Percentiles rank a stretch among this genome's conserved stretches.
Conservation (phyloP, 1,140 invertebrate species). For the Anthonomus grandis region DNA sequence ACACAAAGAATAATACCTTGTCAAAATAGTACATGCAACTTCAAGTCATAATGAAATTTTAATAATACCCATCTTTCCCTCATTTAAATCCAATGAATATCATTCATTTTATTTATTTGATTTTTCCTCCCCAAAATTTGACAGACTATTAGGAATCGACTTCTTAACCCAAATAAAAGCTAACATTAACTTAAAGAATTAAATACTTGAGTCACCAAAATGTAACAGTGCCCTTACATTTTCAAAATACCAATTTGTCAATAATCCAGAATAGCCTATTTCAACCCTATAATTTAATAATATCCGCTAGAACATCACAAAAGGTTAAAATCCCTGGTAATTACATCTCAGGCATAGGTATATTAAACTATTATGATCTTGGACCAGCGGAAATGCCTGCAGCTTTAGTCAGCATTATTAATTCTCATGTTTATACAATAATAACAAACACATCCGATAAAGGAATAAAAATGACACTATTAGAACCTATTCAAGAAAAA, state of each 20-base stretch:
- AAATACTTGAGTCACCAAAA: not conserved
- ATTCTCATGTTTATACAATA: slow-evolving; percentile 10
- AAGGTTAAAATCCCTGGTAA: slow-evolving; percentile 17
- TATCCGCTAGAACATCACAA: slow-evolving; percentile 2
- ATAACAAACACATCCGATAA: slow-evolving; percentile 21
- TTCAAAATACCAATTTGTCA: not conserved
- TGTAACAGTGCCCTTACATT: not conserved
- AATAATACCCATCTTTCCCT: slow-evolving; percentile 13
- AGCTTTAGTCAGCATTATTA: slow-evolving; percentile 17
- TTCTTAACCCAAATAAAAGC: not conserved
- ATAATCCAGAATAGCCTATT: not conserved
- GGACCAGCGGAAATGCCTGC: slow-evolving; percentile 12
- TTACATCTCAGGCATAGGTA: not conserved
- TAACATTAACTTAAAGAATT: not conserved
- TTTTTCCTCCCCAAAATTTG: slow-evolving; percentile 13
- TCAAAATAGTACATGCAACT: slow-evolving; percentile 21
- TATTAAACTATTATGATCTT: slow-evolving; percentile 18
- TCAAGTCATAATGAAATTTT: slow-evolving; percentile 17
- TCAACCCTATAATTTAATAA: not conserved
- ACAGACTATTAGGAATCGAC: slow-evolving; percentile 5
- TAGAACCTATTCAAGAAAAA: slow-evolving; percentile 14
- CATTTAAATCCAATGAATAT: slow-evolving; percentile 15
- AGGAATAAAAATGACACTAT: slow-evolving; percentile 7
- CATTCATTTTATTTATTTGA: slow-evolving; percentile 14
- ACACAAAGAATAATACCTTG: slow-evolving; percentile 14